Percentiles rank a stretch among this genome's conserved stretches.
Conservation (phyloP, 2,113 vertebrate species). For the Salvator merianae region DNA sequence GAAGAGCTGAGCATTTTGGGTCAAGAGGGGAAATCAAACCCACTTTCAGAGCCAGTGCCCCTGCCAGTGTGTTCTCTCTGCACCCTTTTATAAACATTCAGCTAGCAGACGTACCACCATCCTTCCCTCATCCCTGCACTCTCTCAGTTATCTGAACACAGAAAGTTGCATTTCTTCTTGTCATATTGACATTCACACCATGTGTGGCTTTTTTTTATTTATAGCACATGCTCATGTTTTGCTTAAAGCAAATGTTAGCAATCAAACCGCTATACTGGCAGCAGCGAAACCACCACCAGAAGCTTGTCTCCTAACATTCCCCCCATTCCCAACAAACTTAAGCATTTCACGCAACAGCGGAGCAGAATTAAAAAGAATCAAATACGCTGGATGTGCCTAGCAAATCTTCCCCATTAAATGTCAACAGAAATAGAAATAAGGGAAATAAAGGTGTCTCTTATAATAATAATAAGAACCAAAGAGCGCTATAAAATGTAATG, state of each 20-base stretch:
- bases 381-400: neutral
- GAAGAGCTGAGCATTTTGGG: neutral
- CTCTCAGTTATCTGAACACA: neutral
- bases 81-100: neutral
- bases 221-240: neutral
- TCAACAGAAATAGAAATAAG: neutral
- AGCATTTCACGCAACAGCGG: neutral
- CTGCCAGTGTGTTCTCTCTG: neutral
- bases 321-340: neutral
- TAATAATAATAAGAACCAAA: neutral
- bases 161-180: conserved; percentile 14
- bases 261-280: conserved; percentile 25
- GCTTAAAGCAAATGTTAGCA: conserved; percentile 36
- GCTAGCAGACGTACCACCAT: neutral
- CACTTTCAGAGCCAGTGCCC: neutral
- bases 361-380: neutral
- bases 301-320: neutral
- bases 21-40: neutral
- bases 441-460: neutral
- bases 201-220: conserved; percentile 25
- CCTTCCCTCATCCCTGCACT: neutral
- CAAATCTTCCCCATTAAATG: neutral
- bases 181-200: conserved; percentile 20
- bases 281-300: neutral
- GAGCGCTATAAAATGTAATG: neutral